Base-by-base conservation (phyloP, 2,797 vertebrate species). In the Coregonus ussuriensis region DNA sequence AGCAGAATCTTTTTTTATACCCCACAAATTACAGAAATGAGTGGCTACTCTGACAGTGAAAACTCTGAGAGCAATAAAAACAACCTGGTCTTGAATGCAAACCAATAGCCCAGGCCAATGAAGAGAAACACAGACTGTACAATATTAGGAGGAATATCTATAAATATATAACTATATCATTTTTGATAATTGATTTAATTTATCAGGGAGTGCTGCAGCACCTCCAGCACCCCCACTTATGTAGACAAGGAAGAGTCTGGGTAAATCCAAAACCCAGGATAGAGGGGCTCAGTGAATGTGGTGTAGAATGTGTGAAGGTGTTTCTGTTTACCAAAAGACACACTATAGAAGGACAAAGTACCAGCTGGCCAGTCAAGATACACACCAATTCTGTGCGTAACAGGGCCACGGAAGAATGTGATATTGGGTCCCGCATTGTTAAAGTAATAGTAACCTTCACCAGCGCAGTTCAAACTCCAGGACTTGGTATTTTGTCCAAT, bases 281-380 rank as follows among this genome's bases (percentile, higher is more conserved):
- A 62, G 21, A 62, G 59, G n/a, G 59, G 59, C 21, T 62, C 59
- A 25, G 59, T 62, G 15, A 62, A 62, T 62, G 59, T 62, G 59
- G 59, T 62, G 59, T 25, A 62, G 59, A 62, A 62, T 62, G 59
- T 62, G n/a, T 62, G 59, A 62, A 62, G n/a, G 7, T 62, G 59
- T 21, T 62, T 62, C 59, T 21, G 6, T 62, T 6, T 62, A 21
- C n/a, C n/a, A 9, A 56, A 56, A 5, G 59, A 62, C n/a, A 62
- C 59, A 62, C n/a, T 62, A 62, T 62, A 62, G n/a, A 62, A 62
- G 4, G 59, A 62, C 59, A 62, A 62, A 11, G 59, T 62, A 62
- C 59, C 59, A 62, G 59, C 59, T 25, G 59, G 59, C 59, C 59
- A 62, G 21, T 62, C 59, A 62, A 62, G 59, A 62, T 62, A 62